These are phyloP conservation scores for Temnothorax longispinosus DNA, from an alignment of 1,140 invertebrate genomes.

Conservation along the genomic window DNA sequence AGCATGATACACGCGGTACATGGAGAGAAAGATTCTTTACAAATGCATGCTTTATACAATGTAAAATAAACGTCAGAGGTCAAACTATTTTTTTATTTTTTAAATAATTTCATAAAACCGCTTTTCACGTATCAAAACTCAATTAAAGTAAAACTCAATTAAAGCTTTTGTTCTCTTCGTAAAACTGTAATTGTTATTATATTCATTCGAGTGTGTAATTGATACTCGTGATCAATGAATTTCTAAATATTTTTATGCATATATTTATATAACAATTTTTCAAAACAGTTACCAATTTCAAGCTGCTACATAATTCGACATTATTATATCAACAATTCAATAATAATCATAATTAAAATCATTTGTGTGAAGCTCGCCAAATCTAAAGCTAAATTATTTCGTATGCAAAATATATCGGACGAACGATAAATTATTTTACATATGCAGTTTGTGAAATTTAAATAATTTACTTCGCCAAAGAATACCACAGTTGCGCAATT, in stretches of 20 bases:
- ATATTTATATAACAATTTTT: neutral
- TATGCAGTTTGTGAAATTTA: slow-evolving; percentile 22
- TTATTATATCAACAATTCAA: neutral
- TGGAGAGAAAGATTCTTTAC: neutral
- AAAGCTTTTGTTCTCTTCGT: neutral
- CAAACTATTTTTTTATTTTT: neutral
- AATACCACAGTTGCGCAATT: slow-evolving; percentile 1
- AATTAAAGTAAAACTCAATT: neutral
- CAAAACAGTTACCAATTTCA: neutral
- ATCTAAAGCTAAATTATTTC: neutral
- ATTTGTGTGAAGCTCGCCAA: neutral
- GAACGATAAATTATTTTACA: neutral
- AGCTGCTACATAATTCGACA: neutral
- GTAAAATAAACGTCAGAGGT: neutral
- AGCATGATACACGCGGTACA: neutral
- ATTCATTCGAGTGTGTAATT: neutral
- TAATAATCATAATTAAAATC: neutral
- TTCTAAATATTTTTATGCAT: neutral
- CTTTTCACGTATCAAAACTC: neutral
- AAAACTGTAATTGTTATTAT: neutral
- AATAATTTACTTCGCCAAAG: slow-evolving; percentile 27
- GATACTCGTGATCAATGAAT: neutral
- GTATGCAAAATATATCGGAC: neutral
- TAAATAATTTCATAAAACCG: neutral
- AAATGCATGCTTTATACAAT: neutral